phyloP scores from a whole-genome alignment of 1,140 invertebrate genomes.

The Zaprionus tsacasi region DNA sequence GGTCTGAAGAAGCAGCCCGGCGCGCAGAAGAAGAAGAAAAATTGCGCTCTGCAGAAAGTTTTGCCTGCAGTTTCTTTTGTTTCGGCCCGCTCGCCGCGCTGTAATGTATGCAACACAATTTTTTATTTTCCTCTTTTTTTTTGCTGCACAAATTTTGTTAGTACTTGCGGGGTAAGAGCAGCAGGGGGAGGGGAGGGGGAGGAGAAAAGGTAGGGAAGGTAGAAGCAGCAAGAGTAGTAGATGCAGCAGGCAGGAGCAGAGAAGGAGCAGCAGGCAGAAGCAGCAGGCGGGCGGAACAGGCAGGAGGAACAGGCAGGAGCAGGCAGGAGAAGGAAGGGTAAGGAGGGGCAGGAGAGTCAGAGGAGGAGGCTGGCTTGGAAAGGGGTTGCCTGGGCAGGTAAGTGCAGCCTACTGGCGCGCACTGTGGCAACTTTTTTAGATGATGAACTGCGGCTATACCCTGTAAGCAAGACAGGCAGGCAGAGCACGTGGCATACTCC shows the following conservation, averaged over 20 bases:
- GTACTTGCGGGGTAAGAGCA: slow-evolving; percentile 39
- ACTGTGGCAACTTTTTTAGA: slow-evolving; percentile 69
- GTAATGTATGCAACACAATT: slow-evolving; percentile 80
- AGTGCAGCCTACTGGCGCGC: slow-evolving; percentile 65
- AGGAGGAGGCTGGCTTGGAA: too few relatives aligned
- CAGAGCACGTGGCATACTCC: neutral
- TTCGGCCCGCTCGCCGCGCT: slow-evolving; percentile 71
- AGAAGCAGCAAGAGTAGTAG: neutral
- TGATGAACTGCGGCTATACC: slow-evolving; percentile 12
- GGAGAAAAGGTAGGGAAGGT: neutral
- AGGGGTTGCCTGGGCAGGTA: neutral
- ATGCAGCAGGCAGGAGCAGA: neutral
- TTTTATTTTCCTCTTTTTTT: slow-evolving; percentile 71
- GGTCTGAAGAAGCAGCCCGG: slow-evolving; percentile 1
- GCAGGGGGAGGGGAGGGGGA: neutral
- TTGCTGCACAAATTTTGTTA: slow-evolving; percentile 72
- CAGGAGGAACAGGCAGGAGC: neutral
- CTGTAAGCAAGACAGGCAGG: neutral
- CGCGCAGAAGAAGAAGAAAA: slow-evolving; percentile 52
- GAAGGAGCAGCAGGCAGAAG: neutral
- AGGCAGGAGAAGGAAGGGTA: neutral
- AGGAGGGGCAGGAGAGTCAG: too few relatives aligned
- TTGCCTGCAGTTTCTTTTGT: slow-evolving; percentile 79
- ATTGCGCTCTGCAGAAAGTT: slow-evolving; percentile 69
- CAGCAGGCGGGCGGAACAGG: neutral